Conservation (phyloP, 2,888 invertebrate species). For the Tinea semifulvella region DNA sequence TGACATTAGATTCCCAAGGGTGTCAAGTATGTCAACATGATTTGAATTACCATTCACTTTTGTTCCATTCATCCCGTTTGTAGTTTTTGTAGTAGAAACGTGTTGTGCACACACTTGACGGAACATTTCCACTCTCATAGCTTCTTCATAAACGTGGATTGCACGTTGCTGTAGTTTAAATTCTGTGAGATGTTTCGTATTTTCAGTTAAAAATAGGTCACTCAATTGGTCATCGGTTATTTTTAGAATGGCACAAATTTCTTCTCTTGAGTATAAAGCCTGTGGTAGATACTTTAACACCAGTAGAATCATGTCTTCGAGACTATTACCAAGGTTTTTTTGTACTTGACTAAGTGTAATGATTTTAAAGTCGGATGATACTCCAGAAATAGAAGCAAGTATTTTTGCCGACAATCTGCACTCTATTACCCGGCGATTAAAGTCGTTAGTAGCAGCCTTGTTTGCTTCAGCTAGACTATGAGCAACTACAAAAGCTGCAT, state of each 20-base stretch:
- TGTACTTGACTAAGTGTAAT: conserved; percentile 82
- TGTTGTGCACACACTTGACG: conserved; percentile 67
- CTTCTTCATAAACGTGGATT: conserved; percentile 91
- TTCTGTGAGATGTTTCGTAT: conserved; percentile 70
- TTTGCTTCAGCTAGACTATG: conserved; percentile 90
- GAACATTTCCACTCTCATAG: conserved; percentile 83
- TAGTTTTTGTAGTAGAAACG: conserved; percentile 31
- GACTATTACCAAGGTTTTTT: conserved; percentile 64
- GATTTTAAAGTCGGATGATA: conserved; percentile 69
- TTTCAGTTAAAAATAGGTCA: conserved; percentile 47
- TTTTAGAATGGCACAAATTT: conserved; percentile 70
- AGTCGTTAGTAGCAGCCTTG: conserved; percentile 93
- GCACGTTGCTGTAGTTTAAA: conserved; percentile 89
- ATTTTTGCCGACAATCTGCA: conserved; percentile 92
- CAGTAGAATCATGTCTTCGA: conserved; percentile 75
- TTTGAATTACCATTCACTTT: conserved; percentile 22
- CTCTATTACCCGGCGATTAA: conserved; percentile 93
- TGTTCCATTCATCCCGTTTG: conserved; percentile 29
- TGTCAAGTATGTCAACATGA: conserved; percentile 47
- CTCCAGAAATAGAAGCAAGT: conserved; percentile 32
- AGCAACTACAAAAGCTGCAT: conserved; percentile 91
- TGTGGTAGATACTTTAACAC: conserved; percentile 71
- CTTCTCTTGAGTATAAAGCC: conserved; percentile 72
- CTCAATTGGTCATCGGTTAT: conserved; percentile 70
- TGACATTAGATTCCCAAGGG: conserved; percentile 85